A percentile compares a stretch with the other conserved stretches of the same genome.
Evolutionary conservation across 2,797 vertebrate species (phyloP).

Genomic region (Todus mexicanus): DNA sequence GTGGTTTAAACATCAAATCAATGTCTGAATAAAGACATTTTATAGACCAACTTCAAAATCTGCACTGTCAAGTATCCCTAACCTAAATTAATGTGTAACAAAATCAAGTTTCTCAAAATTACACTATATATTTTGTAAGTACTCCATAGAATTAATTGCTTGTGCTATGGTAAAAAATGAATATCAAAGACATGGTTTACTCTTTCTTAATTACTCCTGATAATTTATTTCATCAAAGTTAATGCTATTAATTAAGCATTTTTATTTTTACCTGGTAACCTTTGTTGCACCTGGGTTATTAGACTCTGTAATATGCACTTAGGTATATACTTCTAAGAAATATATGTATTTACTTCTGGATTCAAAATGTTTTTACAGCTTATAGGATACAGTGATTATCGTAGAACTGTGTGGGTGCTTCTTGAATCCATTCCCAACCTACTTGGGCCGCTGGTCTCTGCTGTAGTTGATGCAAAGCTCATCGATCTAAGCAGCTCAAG

Average conservation of each 20-base stretch:
- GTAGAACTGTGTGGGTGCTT: background rate
- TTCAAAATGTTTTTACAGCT: background rate
- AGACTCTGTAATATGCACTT: background rate
- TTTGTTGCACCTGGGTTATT: background rate
- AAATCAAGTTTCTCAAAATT: conserved; percentile 38
- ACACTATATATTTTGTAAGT: conserved; percentile 28
- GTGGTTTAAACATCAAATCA: conserved; percentile 42
- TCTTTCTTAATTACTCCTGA: conserved; percentile 16
- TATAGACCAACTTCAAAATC: conserved; percentile 34
- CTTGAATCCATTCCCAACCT: background rate
- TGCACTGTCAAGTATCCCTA: conserved; percentile 38
- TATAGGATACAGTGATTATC: background rate
- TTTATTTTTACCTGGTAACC: background rate
- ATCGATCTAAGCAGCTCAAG: background rate
- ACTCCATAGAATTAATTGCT: conserved; percentile 31
- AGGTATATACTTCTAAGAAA: background rate
- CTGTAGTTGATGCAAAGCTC: background rate
- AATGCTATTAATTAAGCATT: background rate
- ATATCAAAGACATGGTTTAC: conserved; percentile 27
- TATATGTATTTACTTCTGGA: background rate
- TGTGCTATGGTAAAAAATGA: background rate
- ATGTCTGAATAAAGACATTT: conserved; percentile 55
- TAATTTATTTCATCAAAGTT: conserved; percentile 14
- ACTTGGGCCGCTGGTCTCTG: background rate
- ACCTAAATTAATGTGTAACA: conserved; percentile 20